Evolutionary conservation across 1,140 invertebrate species (phyloP).

Genomic region (Hylaeus volcanicus): DNA sequence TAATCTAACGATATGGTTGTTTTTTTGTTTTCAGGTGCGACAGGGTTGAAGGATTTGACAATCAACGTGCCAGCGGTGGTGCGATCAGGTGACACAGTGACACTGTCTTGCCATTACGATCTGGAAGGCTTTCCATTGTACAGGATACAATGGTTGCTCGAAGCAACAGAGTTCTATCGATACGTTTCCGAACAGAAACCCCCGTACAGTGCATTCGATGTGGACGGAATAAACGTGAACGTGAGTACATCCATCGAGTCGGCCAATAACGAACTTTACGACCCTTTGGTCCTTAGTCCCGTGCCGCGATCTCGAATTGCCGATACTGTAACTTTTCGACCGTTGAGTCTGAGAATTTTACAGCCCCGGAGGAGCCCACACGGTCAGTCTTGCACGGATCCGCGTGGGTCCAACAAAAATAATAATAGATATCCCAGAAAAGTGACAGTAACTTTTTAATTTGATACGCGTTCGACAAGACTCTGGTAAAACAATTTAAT

Average conservation of each 20-base stretch:
- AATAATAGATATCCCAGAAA: too few species aligned
- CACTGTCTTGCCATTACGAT: slow-evolving; percentile 90
- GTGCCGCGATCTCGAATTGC: background rate
- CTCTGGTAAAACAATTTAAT: too few species aligned
- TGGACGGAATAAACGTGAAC: slow-evolving; percentile 86
- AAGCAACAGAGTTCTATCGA: slow-evolving; percentile 90
- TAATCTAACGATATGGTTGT: too few species aligned
- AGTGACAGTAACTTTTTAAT: too few species aligned
- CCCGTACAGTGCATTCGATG: slow-evolving; percentile 84
- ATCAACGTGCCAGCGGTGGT: slow-evolving; percentile 89
- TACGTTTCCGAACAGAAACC: slow-evolving; percentile 86
- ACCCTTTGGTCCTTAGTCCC: background rate
- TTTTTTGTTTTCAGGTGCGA: slow-evolving; percentile 80
- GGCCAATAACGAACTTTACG: slow-evolving; percentile 1
- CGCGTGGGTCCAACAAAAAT: too few species aligned
- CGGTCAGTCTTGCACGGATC: too few species aligned
- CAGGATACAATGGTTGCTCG: slow-evolving; percentile 91
- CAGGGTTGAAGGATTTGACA: slow-evolving; percentile 85
- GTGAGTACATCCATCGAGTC: slow-evolving; percentile 82
- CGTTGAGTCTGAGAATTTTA: background rate
- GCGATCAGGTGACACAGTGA: slow-evolving; percentile 85
- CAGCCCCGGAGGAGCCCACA: background rate
- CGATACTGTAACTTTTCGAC: background rate
- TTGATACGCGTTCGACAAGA: too few species aligned
- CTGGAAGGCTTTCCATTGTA: slow-evolving; percentile 88